Percentiles rank a stretch among this genome's conserved stretches.
Conservation (phyloP, 2,888 invertebrate species). For the Apocheima hispidaria region DNA sequence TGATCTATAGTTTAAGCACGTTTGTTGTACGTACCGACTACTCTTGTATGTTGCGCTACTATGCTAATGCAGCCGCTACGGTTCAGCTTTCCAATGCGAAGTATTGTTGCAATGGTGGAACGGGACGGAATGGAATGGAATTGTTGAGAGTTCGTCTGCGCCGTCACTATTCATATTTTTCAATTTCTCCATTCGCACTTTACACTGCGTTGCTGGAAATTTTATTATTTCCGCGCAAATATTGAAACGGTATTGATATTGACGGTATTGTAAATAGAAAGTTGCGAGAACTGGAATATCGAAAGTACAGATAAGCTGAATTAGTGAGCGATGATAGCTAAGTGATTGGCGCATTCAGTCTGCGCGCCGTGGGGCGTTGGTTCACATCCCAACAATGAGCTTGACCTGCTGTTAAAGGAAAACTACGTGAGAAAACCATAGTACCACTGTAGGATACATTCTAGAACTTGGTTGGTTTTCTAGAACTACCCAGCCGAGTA, state of each 20-base stretch:
- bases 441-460: too few species aligned
- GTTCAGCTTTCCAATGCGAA: conserved; percentile 49
- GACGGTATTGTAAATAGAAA: conserved; percentile 8
- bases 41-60: conserved; percentile 10
- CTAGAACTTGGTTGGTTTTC: too few species aligned
- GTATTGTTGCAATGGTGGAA: conserved; percentile 54
- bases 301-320: background rate
- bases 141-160: conserved; percentile 47
- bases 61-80: conserved; percentile 46
- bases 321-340: too few species aligned
- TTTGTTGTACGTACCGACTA: too few species aligned
- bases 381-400: too few species aligned
- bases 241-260: conserved; percentile 24
- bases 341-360: too few species aligned
- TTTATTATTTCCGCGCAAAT: conserved; percentile 28
- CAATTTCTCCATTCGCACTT: conserved; percentile 52
- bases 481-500: too few species aligned
- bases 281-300: conserved; percentile 2
- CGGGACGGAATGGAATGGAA: conserved; percentile 47
- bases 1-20: too few species aligned
- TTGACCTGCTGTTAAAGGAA: too few species aligned
- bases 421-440: too few species aligned
- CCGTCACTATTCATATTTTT: conserved; percentile 56
- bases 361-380: too few species aligned
- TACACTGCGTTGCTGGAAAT: conserved; percentile 16